Evolutionary conservation across 2,888 invertebrate genomes (phyloP).

Genomic region (Poecilus cupreus): DNA sequence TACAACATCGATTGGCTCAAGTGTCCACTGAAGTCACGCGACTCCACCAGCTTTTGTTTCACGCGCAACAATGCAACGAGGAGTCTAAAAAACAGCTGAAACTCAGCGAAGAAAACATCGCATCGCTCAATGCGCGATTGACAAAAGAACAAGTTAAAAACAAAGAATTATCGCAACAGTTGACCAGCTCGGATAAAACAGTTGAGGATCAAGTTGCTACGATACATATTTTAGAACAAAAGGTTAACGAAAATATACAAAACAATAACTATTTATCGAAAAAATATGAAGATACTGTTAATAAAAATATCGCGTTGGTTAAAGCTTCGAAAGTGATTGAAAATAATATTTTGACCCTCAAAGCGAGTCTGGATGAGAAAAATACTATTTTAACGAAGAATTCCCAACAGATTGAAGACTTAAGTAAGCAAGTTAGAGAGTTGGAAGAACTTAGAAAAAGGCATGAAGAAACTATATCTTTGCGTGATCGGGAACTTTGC

Average conservation of each 20-base stretch:
- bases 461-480: conserved; percentile 62
- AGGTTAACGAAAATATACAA: conserved; percentile 31
- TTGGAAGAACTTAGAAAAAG: conserved; percentile 65
- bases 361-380: conserved; percentile 35
- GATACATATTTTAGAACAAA: conserved; percentile 33
- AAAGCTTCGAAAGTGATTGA: conserved; percentile 49
- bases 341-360: conserved; percentile 14
- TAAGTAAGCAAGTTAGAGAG: conserved; percentile 65
- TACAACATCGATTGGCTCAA: conserved; percentile 74
- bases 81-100: conserved; percentile 69
- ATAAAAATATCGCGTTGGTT: conserved; percentile 53
- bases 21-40: conserved; percentile 72
- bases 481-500: conserved; percentile 65
- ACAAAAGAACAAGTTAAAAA: conserved; percentile 49
- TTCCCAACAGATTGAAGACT: conserved; percentile 8
- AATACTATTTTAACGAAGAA: neutral
- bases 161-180: conserved; percentile 28
- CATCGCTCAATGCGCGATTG: neutral
- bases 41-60: conserved; percentile 73
- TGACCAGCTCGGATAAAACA: conserved; percentile 20
- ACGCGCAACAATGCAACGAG: conserved; percentile 74
- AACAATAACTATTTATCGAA: conserved; percentile 41
- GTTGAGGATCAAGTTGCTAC: neutral
- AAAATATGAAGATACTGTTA: conserved; percentile 50
- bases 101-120: conserved; percentile 64